Conservation (phyloP, 2,888 invertebrate species). For the Fabriciana adippe region DNA sequence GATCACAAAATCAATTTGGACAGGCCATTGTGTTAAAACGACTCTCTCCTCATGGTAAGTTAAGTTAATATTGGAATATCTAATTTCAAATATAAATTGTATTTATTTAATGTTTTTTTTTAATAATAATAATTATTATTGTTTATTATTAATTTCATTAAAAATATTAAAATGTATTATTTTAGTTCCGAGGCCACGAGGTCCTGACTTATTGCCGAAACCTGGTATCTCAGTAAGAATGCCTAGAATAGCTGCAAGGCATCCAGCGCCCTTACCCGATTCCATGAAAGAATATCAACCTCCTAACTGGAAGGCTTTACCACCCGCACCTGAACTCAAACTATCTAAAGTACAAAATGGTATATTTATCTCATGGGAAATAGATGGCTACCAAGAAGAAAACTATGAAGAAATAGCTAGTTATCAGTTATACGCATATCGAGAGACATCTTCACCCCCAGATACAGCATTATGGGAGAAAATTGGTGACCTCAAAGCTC, state of each 20-base stretch:
- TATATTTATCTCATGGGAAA: slow-evolving; percentile 96
- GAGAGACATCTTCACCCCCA: slow-evolving; percentile 88
- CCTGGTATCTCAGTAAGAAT: slow-evolving; percentile 21
- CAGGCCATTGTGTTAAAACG: slow-evolving; percentile 65
- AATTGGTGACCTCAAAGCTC: slow-evolving; percentile 96
- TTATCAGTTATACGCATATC: slow-evolving; percentile 97
- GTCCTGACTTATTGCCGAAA: slow-evolving; percentile 25
- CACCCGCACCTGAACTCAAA: slow-evolving; percentile 91
- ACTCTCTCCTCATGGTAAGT: slow-evolving; percentile 55
- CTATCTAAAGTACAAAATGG: slow-evolving; percentile 90
- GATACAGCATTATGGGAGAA: slow-evolving; percentile 93
- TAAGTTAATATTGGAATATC: not conserved
- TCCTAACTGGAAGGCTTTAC: slow-evolving; percentile 85
- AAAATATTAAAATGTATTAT: slow-evolving; percentile 28
- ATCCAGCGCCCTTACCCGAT: slow-evolving; percentile 86
- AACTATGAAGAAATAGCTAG: slow-evolving; percentile 89
- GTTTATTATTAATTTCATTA: not conserved
- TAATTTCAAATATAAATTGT: no score
- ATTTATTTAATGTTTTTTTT: no score
- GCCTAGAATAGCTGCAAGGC: slow-evolving; percentile 48
- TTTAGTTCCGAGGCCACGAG: slow-evolving; percentile 47
- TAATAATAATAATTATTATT: no score
- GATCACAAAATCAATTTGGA: slow-evolving; percentile 56
- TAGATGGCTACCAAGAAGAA: slow-evolving; percentile 85
- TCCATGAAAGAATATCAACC: slow-evolving; percentile 73